phyloP scores from a whole-genome alignment of 2,888 invertebrate species.

The Ectropis crepuscularia region DNA sequence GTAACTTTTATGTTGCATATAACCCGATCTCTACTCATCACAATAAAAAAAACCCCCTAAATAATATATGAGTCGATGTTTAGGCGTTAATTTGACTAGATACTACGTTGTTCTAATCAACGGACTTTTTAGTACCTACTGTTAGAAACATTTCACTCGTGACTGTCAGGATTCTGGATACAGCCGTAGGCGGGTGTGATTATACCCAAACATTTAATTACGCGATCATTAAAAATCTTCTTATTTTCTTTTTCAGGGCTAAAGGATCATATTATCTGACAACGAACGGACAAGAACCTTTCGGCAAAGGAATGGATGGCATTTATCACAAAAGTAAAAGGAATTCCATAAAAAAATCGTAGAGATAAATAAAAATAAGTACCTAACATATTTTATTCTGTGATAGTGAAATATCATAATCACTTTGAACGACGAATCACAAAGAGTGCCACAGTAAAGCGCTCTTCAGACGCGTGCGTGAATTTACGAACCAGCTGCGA shows the following conservation, averaged over 20 bases:
- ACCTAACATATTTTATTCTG: neutral
- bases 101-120: no score
- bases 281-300: constrained; percentile 73
- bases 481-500: no score
- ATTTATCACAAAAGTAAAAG: constrained; percentile 67
- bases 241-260: constrained; percentile 65
- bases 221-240: neutral
- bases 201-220: no score
- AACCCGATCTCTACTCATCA: no score
- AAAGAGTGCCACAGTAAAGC: neutral
- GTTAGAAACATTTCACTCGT: no score
- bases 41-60: no score
- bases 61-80: no score
- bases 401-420: constrained; percentile 6
- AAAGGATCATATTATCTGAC: constrained; percentile 75
- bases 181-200: no score
- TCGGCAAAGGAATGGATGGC: constrained; percentile 77
- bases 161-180: no score
- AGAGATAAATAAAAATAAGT: constrained; percentile 24
- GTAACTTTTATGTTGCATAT: no score
- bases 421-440: neutral
- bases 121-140: no score
- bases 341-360: constrained; percentile 49
- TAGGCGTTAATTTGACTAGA: no score
- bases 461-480: neutral